Evolutionary conservation across 2,888 invertebrate species (phyloP), one percentile per base, ranked within the genome.

Genomic region (Trichogramma dendrolimi): DNA sequence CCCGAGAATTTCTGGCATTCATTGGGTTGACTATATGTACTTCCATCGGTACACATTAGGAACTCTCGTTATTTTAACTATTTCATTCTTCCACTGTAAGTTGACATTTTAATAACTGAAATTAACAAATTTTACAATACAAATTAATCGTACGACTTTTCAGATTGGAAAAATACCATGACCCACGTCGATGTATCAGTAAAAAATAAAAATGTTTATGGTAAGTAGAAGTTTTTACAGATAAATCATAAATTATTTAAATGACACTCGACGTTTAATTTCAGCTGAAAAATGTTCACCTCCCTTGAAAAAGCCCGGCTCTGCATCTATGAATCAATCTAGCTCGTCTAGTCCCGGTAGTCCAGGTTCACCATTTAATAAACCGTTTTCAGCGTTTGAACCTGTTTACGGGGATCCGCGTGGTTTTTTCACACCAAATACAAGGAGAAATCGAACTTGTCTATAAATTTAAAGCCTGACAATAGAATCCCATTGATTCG

Each of bases 141-240:
- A 41, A 52, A 50, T 58, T 42, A 8, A 10, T 27, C 58, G 50
- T 40, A 2, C 38, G 39, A 38, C 52, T 67, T 69, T 68, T 14
- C 55, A 77, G 77, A 76, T 56, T 78, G 77, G 77, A 78, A 72
- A 65, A 75, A 74, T 59, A 77, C 72, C 62, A 69, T 77, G 57
- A 67, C 72, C 10, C 74, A 73, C 63, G 69, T 74, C 6, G 75
- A 77, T 57, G 66, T 78, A 44, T 71, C 73, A 11, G 69, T 79
- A 38, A 75, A 69, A 49, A 79, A 79, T 63, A 75, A 70, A 63
- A 65, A 63, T 46, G 68, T 78, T 54, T 79, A 79, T 65, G 75
- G 77, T 77, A 69, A 55, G 74, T 71, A 48, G 27, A 55, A 43
- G 8, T 41, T 39, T 38, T 38, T 10, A 8, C 41, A 8, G 27